phyloP scores from a whole-genome alignment of 2,888 invertebrate species.

The Ischnus inquisitorius region DNA sequence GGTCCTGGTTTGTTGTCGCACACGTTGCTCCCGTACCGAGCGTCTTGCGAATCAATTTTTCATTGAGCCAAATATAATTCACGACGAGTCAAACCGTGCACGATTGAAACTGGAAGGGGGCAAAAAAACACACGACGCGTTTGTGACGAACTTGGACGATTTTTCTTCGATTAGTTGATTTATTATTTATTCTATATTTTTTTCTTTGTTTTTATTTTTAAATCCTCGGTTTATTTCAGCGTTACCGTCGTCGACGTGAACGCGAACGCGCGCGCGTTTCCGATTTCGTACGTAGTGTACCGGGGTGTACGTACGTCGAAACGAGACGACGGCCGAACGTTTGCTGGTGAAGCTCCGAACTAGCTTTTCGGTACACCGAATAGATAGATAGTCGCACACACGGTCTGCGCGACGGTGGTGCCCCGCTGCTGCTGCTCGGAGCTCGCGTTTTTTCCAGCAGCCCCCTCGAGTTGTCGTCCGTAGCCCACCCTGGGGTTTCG shows the following conservation, averaged over 20 bases:
- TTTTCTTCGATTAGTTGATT: background rate
- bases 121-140: slow-evolving; percentile 13
- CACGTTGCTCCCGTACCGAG: background rate
- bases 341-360: slow-evolving; percentile 50
- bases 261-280: slow-evolving; percentile 52
- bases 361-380: background rate
- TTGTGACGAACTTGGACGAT: background rate
- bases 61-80: background rate
- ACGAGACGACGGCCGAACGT: slow-evolving; percentile 78
- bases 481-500: slow-evolving; percentile 72
- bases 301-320: slow-evolving; percentile 80
- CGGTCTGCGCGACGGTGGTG: slow-evolving; percentile 40
- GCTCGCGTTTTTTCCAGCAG: slow-evolving; percentile 67
- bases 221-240: slow-evolving; percentile 1
- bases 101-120: slow-evolving; percentile 18
- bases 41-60: background rate
- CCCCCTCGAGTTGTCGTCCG: slow-evolving; percentile 58
- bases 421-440: slow-evolving; percentile 74
- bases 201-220: background rate
- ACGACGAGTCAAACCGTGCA: slow-evolving; percentile 7
- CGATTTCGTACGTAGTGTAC: slow-evolving; percentile 23
- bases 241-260: slow-evolving; percentile 29
- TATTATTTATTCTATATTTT: background rate
- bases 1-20: slow-evolving; percentile 14
- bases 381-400: slow-evolving; percentile 20